Base-by-base conservation (phyloP, 2,113 vertebrate species). In the Ciconia boyciana region DNA sequence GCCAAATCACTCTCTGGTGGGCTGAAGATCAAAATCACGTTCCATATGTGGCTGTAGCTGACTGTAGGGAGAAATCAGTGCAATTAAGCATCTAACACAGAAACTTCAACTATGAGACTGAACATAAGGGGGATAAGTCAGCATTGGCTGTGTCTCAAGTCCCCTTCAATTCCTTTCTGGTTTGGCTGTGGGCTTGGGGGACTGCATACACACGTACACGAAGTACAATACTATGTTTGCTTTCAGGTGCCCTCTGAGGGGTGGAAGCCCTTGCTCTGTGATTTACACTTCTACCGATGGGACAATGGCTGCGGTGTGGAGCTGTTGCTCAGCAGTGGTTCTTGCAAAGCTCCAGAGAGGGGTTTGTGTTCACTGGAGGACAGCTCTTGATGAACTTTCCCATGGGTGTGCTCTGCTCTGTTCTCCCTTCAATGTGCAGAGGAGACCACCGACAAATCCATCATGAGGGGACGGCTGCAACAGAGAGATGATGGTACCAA, bases 41-140 rank as follows among this genome's bases (percentile, higher is more conserved):
- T 22, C 48, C 10, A 5, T 5, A 3, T 2, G 43, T 68, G 41
- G 36, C 9, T 62, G 41, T 28, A 46, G 49, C 31, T 58, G 75
- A 29, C 24, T 52, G 60, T 0, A 2, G 36, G 72, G 69, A 87
- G 52, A 57, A 76, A 77, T 11, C 62, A 62, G 34, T 16, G 61
- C 32, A 34, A 61, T 13, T 32, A 64, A 54, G 60, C 13, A 2
- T 29, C 76, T 82, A 70, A 18, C 48, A 22, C 4, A 25, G 71
- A 16, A 61, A 2, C 28, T 25, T 16, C 10, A 55, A 6, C 46
- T 26, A 7, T 7, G 17, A 81, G 46, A 34, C 22, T 41, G 57
- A 36, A 1, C 14, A 13, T 0, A 5, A 22, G 2, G 12, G 72
- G 24, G 20, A 3, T 8, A 52, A 41, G 6, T 7, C 66, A 75